Conservation (phyloP, 2,797 vertebrate genomes). For the Falco berigora region DNA sequence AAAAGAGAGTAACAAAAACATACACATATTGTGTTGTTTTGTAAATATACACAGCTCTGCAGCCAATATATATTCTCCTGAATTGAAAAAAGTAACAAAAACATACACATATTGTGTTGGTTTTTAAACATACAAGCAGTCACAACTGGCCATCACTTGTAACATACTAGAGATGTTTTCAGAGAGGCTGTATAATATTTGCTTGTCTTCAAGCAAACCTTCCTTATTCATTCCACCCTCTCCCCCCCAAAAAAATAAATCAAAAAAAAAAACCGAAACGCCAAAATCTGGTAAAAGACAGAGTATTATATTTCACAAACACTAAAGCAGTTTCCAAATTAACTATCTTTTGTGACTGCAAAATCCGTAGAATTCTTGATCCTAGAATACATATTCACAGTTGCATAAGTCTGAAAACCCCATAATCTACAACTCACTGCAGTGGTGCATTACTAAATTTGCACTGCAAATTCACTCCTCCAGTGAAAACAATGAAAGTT, state of each 20-base stretch:
- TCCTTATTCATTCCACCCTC: background rate
- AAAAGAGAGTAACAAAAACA: background rate
- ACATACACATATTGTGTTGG: background rate
- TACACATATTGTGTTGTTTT: background rate
- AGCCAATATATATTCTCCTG: constrained; percentile 86
- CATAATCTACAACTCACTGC: background rate
- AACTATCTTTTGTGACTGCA: background rate
- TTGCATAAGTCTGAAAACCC: background rate
- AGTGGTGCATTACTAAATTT: background rate
- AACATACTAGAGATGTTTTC: background rate
- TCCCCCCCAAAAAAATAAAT: background rate
- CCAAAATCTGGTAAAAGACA: background rate
- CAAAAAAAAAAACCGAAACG: background rate
- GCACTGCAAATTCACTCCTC: background rate
- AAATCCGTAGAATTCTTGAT: background rate
- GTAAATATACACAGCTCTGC: constrained; percentile 76
- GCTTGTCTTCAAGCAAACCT: background rate
- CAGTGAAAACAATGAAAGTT: background rate
- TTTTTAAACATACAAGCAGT: background rate
- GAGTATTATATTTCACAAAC: background rate
- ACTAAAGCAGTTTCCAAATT: background rate
- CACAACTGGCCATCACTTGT: background rate
- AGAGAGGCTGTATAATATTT: background rate
- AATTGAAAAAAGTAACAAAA: background rate
- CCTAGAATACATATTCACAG: background rate